Evolutionary conservation across 2,888 invertebrate species (phyloP), one percentile per base, ranked within the genome.

Genomic region (Nyleta sp.): DNA sequence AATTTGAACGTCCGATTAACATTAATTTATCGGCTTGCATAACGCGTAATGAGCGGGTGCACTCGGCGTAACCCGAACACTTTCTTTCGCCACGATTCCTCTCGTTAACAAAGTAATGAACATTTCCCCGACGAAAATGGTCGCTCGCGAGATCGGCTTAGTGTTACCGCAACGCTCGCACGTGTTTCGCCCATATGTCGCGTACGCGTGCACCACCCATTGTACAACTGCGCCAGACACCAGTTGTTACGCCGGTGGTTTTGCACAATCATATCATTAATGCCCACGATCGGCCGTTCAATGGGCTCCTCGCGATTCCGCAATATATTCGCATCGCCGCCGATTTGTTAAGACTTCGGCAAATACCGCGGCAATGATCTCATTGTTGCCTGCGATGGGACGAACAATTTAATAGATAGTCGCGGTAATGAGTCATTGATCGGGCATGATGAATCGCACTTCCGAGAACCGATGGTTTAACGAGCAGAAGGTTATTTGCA

Each of bases 161-260:
- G n/a, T 35, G 6, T 6, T 11, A 22, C 15, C n/a, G n/a, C n/a
- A n/a, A n/a, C 8, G 42, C 42, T 59, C 35, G 59, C 71, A 62
- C 62, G 71, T 72, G 72, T 64, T 72, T 55, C 64, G 64, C 38
- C 72, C 72, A 72, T 72, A 62, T 72, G 72, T 72, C 72, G 64
- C 35, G 57, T 33, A 68, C 62, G 62, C 53, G 74, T 38, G 62
- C 70, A 70, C 55, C 57, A 38, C 24, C 60, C 48, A 60, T 75
- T 62, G 68, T 57, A 57, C 50, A 44, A 62, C 53, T 72, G 60
- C 68, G 42, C 62, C 46, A 46, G 46, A 64, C 64, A 44, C 75
- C 64, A 75, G 62, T 75, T 75, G 75, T 75, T 75, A 57, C 46
- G 22, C 55, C 42, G 62, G 22, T 33, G 68, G 59, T 28, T 62